Conservation (phyloP, 2,113 vertebrate genomes). For the Chaetops frenatus region DNA sequence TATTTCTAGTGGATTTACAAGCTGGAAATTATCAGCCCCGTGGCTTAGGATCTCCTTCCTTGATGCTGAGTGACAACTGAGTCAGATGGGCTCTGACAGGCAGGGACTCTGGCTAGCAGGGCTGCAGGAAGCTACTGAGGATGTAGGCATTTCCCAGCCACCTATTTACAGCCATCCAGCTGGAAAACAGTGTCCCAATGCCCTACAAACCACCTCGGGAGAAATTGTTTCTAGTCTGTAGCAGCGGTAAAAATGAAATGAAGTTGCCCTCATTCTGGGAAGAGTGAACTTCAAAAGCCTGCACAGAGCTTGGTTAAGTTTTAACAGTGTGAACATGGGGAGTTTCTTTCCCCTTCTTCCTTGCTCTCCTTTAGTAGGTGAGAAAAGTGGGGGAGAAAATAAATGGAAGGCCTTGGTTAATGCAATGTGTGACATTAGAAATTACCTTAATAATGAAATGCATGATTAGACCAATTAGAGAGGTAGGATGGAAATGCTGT, state of each 20-base stretch:
- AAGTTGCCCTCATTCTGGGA: neutral
- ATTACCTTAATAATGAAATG: conserved; percentile 6
- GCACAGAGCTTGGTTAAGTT: accelerated
- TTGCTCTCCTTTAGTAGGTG: neutral
- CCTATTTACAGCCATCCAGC: neutral
- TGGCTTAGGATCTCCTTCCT: neutral
- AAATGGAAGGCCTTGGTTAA: neutral
- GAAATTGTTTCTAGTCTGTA: neutral
- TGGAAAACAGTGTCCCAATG: neutral
- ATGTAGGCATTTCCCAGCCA: neutral
- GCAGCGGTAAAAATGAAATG: neutral
- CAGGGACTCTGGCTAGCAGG: accelerated
- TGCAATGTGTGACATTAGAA: neutral
- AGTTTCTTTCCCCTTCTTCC: neutral
- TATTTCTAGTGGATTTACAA: neutral
- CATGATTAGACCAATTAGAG: conserved; percentile 7
- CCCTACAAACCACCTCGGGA: neutral
- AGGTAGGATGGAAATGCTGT: neutral
- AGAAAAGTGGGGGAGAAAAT: neutral
- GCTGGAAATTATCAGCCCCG: neutral
- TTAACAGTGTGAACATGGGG: neutral
- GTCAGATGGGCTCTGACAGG: neutral
- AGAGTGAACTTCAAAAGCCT: neutral
- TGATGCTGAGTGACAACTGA: neutral
- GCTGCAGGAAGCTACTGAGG: neutral